phyloP scores from a whole-genome alignment of 1,140 invertebrate genomes.

The Popillia japonica region DNA sequence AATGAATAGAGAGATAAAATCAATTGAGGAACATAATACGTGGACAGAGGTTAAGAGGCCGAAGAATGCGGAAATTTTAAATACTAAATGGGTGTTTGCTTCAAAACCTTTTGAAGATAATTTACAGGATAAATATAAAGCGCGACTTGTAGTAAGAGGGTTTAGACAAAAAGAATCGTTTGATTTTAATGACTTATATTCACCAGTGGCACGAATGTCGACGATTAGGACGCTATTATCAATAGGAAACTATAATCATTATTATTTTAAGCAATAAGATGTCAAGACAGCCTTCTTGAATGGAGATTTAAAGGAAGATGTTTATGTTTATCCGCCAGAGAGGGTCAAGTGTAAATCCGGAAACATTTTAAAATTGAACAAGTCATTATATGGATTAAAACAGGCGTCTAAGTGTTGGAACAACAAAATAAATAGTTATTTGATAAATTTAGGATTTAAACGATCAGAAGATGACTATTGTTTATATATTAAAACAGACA shows the following conservation, averaged over 20 bases:
- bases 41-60: no score
- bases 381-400: constrained; percentile 31
- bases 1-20: no score
- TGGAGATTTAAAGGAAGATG: constrained; percentile 58
- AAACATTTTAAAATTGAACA: constrained; percentile 30
- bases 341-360: constrained; percentile 39
- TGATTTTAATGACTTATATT: constrained; percentile 60
- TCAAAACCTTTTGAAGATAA: no score
- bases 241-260: constrained; percentile 54
- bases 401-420: constrained; percentile 32
- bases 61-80: no score
- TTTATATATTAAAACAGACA: constrained; percentile 9
- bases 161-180: constrained; percentile 57
- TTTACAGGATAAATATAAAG: constrained; percentile 52
- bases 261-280: constrained; percentile 58
- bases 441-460: constrained; percentile 42
- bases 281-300: constrained; percentile 61
- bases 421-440: constrained; percentile 39
- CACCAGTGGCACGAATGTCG: constrained; percentile 55
- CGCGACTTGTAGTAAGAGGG: constrained; percentile 60
- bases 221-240: constrained; percentile 58
- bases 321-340: constrained; percentile 58
- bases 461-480: constrained; percentile 23
- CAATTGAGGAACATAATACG: no score
- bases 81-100: no score